Percentiles rank a stretch among this genome's conserved stretches.
These are phyloP conservation scores for Trichomycterus rosablanca DNA, from an alignment of 2,113 vertebrate genomes.

Conservation along the genomic window DNA sequence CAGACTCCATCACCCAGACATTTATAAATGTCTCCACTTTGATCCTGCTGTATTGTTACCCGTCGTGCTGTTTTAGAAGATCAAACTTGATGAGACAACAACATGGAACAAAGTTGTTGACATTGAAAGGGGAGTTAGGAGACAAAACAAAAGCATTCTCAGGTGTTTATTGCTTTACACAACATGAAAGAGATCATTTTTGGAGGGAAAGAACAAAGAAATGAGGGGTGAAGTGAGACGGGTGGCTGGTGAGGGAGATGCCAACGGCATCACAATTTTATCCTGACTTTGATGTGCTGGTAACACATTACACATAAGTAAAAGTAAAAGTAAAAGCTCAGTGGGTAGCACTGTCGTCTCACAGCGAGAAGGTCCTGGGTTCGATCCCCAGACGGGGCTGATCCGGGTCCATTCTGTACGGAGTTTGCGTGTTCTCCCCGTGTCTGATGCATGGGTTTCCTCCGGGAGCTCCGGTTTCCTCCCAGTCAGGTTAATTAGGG, in stretches of 20 bases:
- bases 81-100: conserved; percentile 50
- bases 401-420: too few species aligned
- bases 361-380: too few species aligned
- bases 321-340: too few species aligned
- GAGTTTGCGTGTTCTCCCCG: too few species aligned
- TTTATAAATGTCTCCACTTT: conserved; percentile 48
- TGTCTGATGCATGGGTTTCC: too few species aligned
- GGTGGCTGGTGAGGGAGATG: conserved; percentile 21
- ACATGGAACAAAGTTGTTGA: conserved; percentile 50
- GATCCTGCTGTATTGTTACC: conserved; percentile 49
- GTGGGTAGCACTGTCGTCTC: too few species aligned
- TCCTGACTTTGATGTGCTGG: conserved; percentile 24
- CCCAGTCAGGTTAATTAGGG: too few species aligned
- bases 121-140: conserved; percentile 34
- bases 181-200: conserved; percentile 31
- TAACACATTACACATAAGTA: conserved; percentile 16
- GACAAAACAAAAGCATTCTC: conserved; percentile 47
- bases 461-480: too few species aligned
- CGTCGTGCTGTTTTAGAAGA: conserved; percentile 40
- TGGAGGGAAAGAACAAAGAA: conserved; percentile 43
- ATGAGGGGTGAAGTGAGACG: conserved; percentile 29
- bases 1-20: too few species aligned
- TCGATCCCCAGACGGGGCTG: too few species aligned
- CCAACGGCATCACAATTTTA: conserved; percentile 29
- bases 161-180: conserved; percentile 46